phyloP scores from a whole-genome alignment of 2,113 vertebrate species.

The Leucopsar rothschildi region DNA sequence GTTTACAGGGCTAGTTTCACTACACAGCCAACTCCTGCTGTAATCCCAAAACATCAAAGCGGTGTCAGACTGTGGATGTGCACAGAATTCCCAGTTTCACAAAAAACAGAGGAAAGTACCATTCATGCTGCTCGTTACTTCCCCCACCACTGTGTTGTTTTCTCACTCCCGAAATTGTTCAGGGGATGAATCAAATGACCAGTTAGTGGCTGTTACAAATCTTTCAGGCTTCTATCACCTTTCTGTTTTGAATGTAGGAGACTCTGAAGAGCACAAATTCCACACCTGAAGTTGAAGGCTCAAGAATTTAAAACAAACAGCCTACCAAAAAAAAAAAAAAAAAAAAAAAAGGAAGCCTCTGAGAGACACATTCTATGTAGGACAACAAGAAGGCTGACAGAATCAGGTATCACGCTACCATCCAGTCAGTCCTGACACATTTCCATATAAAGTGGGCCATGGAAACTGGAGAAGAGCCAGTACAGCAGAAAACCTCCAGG shows the following conservation, averaged over 20 bases:
- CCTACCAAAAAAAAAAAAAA: background rate
- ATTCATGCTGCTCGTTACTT: background rate
- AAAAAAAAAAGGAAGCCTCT: background rate
- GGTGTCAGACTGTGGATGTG: background rate
- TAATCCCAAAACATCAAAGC: background rate
- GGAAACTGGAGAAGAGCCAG: background rate
- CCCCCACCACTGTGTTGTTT: background rate
- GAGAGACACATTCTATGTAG: background rate
- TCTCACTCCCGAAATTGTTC: background rate
- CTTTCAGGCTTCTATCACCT: background rate
- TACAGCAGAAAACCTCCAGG: background rate
- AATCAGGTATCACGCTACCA: background rate
- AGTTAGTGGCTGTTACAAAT: background rate
- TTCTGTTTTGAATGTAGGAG: background rate
- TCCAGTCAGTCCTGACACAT: background rate
- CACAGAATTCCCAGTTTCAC: background rate
- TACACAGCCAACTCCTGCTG: background rate
- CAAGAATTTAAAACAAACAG: background rate
- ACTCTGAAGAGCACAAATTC: background rate
- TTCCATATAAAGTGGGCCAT: background rate
- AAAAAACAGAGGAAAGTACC: rapidly evolving
- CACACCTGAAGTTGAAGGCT: background rate
- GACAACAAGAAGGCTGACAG: background rate
- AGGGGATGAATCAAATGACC: background rate
- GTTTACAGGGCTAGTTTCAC: background rate